Base-by-base conservation (phyloP, 2,888 invertebrate species). In the Cephalotes varians region DNA sequence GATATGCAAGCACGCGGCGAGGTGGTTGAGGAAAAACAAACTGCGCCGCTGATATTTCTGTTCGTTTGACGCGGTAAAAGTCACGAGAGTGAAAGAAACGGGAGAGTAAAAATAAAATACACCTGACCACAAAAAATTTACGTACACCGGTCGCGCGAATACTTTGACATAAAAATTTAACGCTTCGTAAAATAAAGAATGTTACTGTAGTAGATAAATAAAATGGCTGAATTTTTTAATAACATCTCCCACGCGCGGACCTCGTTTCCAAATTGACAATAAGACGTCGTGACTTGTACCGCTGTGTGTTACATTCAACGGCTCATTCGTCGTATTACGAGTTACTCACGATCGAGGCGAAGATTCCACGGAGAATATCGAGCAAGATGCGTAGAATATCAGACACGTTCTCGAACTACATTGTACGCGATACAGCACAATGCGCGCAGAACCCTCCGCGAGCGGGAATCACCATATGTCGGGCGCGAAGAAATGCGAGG, bases 11-110 rank as follows among this genome's bases (percentile, higher is more conserved):
- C 12, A 64, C 37, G 37, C 37, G 34, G 34, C 12, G 10, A 21
- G 31, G 44, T 34, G 62, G 54, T 44, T 18, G 31, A 44, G 25
- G 7, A 56, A 76, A 37, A 77, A 56, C 31, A 67, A 77, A 56
- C 54, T 40, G 28, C 28, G 40, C 37, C 71, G 54, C 7, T 69
- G 56, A 56, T 77, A 69, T 77, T 77, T 77, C 40, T 67, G 67
- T 65, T 77, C 69, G 44, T 56, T 44, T 28, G n/a, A 76, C 37
- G 44, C 18, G 67, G 28, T 40, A 56, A 77, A 65, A 77, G 49
- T 69, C 15, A 15, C 54, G 21, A 21, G 18, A 28, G 44, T 3
- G 15, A 44, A 28, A 28, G 37, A n/a, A 31, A 25, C n/a, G 65
- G 12, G 7, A 12, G 67, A 18, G 12, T 37, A 18, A 21, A 15